These are phyloP conservation scores for Pseudococcus jackbeardsleyi DNA, from an alignment of 2,888 invertebrate species.

Conservation along the genomic window DNA sequence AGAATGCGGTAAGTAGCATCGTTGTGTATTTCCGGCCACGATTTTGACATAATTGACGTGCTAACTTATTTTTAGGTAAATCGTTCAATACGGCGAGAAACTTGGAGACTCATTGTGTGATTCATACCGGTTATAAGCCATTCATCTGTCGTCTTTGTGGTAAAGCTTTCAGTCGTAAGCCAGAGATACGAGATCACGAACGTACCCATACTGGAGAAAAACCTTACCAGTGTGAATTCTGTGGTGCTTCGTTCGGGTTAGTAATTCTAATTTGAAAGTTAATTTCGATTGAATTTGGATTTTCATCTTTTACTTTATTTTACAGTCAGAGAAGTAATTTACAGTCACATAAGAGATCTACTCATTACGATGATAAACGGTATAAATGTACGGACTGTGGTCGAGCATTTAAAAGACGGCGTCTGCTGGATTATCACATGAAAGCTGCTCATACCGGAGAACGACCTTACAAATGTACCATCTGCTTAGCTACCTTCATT, in stretches of 20 bases:
- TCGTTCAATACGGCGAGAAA: slow-evolving; percentile 85
- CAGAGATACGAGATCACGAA: slow-evolving; percentile 85
- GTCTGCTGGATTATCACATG: slow-evolving; percentile 84
- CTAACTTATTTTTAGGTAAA: slow-evolving; percentile 73
- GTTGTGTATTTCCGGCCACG: background rate
- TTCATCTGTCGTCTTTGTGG: slow-evolving; percentile 80
- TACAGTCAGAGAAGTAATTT: slow-evolving; percentile 83
- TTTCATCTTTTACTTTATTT: background rate
- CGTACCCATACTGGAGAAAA: slow-evolving; percentile 86
- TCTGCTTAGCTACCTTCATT: slow-evolving; percentile 84
- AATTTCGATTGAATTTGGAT: too few species aligned
- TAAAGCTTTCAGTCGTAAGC: slow-evolving; percentile 82
- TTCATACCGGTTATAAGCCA: slow-evolving; percentile 82
- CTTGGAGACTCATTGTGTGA: slow-evolving; percentile 82
- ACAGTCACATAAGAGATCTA: slow-evolving; percentile 83
- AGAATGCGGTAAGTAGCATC: slow-evolving; percentile 74
- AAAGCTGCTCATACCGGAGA: slow-evolving; percentile 86
- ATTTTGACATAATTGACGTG: background rate
- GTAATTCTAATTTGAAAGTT: background rate
- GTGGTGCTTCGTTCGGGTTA: slow-evolving; percentile 79
- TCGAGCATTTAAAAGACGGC: slow-evolving; percentile 80
- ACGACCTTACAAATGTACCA: slow-evolving; percentile 80
- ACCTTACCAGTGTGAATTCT: slow-evolving; percentile 83
- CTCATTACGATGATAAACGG: slow-evolving; percentile 82
- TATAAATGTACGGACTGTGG: slow-evolving; percentile 80